phyloP scores from a whole-genome alignment of 2,888 invertebrate genomes.

The Cerastis rubricosa region DNA sequence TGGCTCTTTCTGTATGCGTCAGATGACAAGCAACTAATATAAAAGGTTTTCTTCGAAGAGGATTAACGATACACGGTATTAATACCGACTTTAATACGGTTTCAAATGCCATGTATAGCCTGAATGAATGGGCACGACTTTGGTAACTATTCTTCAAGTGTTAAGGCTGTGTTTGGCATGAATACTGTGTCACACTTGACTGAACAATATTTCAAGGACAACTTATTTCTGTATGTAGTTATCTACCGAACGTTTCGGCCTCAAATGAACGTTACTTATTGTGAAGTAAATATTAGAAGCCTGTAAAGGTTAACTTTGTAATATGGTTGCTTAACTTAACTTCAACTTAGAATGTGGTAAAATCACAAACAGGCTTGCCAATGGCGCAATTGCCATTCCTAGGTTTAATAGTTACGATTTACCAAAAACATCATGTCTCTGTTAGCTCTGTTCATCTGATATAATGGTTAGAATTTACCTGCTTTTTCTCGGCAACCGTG shows the following conservation, averaged over 20 bases:
- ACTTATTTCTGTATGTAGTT: conserved; percentile 60
- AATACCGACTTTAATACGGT: conserved; percentile 55
- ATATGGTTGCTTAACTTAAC: conserved; percentile 32
- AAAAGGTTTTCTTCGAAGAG: conserved; percentile 62
- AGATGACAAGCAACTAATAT: conserved; percentile 54
- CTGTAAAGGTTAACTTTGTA: conserved; percentile 40
- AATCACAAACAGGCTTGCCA: neutral
- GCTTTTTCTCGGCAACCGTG: neutral
- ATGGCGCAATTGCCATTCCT: conserved; percentile 7
- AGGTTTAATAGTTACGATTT: neutral
- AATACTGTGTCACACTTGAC: conserved; percentile 39
- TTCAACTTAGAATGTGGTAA: conserved; percentile 14
- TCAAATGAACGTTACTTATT: conserved; percentile 40
- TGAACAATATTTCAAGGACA: conserved; percentile 63
- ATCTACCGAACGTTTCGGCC: conserved; percentile 46
- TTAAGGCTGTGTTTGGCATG: conserved; percentile 26
- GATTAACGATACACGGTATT: conserved; percentile 60
- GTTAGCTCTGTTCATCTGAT: neutral
- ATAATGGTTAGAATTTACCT: neutral
- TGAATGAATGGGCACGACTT: conserved; percentile 15
- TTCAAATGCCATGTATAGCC: conserved; percentile 52
- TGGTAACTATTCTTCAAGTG: conserved; percentile 4
- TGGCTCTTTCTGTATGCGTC: conserved; percentile 42
- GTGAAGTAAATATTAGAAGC: conserved; percentile 48
- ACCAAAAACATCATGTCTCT: neutral